Evolutionary conservation across 2,797 vertebrate species (phyloP).

Genomic region (Aulostomus chinensis): DNA sequence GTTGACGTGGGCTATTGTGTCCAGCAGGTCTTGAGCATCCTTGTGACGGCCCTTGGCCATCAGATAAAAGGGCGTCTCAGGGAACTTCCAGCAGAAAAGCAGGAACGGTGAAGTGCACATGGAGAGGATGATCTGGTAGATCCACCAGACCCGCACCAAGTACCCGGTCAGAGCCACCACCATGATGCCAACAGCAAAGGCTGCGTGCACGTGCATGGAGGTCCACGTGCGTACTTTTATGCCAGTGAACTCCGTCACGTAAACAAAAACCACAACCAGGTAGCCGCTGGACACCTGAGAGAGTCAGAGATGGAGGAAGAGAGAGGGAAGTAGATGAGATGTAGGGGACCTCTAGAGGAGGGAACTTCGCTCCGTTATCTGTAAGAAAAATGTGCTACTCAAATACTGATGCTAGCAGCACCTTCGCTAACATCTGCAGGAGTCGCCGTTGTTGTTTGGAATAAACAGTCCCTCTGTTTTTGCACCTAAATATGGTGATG

Average conservation of each 20-base stretch:
- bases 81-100: slow-evolving; percentile 92
- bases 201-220: slow-evolving; percentile 92
- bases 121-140: slow-evolving; percentile 92
- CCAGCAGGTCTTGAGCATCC: slow-evolving; percentile 85
- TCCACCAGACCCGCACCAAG: slow-evolving; percentile 89
- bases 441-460: too few species aligned
- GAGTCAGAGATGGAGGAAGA: not conserved
- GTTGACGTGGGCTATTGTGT: slow-evolving; percentile 86
- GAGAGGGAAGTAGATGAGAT: not conserved
- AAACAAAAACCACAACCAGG: slow-evolving; percentile 94
- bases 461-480: too few species aligned
- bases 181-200: slow-evolving; percentile 91
- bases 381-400: too few species aligned
- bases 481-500: too few species aligned
- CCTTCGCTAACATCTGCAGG: too few species aligned
- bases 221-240: slow-evolving; percentile 91
- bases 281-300: slow-evolving; percentile 91
- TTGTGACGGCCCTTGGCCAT: slow-evolving; percentile 84
- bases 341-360: too few species aligned
- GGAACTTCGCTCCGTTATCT: too few species aligned
- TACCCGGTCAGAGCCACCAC: slow-evolving; percentile 90
- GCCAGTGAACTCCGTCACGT: slow-evolving; percentile 93
- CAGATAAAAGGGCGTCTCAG: slow-evolving; percentile 94
- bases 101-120: slow-evolving; percentile 87
- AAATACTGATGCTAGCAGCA: too few species aligned